These are phyloP conservation scores for Leptocoma aspasia DNA, from an alignment of 2,113 vertebrate species.

Conservation along the genomic window DNA sequence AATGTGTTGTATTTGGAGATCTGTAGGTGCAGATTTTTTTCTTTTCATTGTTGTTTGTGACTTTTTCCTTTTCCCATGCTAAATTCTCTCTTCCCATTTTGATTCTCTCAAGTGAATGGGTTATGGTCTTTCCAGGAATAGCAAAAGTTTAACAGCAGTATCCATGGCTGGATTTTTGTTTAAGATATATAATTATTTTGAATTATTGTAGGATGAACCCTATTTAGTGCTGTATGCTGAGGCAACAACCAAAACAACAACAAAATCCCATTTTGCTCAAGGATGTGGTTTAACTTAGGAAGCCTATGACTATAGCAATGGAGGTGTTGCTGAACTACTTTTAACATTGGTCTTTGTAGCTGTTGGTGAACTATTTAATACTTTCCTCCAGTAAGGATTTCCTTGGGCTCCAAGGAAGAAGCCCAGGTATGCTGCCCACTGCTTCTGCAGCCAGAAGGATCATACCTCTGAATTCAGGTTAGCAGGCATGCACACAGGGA, in stretches of 20 bases:
- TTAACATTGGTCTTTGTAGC: background rate
- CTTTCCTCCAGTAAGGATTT: background rate
- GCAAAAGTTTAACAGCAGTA: background rate
- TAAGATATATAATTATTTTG: background rate
- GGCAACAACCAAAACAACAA: background rate
- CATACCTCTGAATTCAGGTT: background rate
- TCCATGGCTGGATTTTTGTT: background rate
- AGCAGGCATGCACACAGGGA: background rate
- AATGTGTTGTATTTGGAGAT: background rate
- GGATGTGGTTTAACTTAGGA: background rate
- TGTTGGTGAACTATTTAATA: background rate
- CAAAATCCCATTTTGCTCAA: background rate
- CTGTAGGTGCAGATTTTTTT: background rate
- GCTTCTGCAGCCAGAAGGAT: background rate
- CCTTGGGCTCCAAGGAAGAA: background rate
- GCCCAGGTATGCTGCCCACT: background rate
- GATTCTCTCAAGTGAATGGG: background rate
- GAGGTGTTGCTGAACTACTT: background rate
- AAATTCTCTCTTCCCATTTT: background rate
- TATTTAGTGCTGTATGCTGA: background rate
- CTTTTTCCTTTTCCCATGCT: background rate
- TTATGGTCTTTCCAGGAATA: background rate
- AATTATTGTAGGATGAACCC: background rate
- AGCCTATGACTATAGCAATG: background rate
- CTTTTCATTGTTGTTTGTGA: background rate